These are phyloP conservation scores for Clarias magur DNA, from an alignment of 2,113 vertebrate genomes.

Conservation along the genomic window DNA sequence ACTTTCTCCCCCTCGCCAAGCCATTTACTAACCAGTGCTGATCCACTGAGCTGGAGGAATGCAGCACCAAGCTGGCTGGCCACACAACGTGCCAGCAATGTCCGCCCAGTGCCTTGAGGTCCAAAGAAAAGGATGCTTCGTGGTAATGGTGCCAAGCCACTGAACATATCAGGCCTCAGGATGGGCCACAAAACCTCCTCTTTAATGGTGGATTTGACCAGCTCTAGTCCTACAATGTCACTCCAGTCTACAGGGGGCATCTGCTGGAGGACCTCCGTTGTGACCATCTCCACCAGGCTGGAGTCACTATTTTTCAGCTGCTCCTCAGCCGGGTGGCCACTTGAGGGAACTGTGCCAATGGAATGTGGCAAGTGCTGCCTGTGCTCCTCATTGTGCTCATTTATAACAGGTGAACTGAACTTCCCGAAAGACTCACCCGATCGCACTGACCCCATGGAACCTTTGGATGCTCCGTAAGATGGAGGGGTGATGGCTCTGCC, in stretches of 20 bases:
- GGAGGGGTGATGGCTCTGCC: conserved; percentile 90
- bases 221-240: conserved; percentile 94
- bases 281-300: conserved; percentile 94
- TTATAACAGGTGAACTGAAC: conserved; percentile 87
- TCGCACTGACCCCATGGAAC: conserved; percentile 82
- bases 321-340: conserved; percentile 90
- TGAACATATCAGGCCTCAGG: conserved; percentile 95
- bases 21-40: conserved; percentile 94
- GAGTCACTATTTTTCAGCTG: conserved; percentile 96
- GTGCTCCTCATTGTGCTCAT: conserved; percentile 88
- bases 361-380: conserved; percentile 88
- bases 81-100: conserved; percentile 91
- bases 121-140: conserved; percentile 97
- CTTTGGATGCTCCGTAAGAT: conserved; percentile 90
- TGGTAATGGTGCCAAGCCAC: conserved; percentile 89
- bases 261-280: conserved; percentile 94
- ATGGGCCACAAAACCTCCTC: conserved; percentile 98
- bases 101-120: conserved; percentile 96
- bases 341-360: conserved; percentile 89
- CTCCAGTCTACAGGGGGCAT: conserved; percentile 94
- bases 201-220: conserved; percentile 94
- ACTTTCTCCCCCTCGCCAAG: conserved; percentile 93
- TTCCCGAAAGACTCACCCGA: conserved; percentile 88
- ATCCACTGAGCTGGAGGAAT: conserved; percentile 88
- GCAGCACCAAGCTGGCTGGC: conserved; percentile 95